Conservation (phyloP, 2,888 invertebrate genomes). For the Diarsia brunnea region DNA sequence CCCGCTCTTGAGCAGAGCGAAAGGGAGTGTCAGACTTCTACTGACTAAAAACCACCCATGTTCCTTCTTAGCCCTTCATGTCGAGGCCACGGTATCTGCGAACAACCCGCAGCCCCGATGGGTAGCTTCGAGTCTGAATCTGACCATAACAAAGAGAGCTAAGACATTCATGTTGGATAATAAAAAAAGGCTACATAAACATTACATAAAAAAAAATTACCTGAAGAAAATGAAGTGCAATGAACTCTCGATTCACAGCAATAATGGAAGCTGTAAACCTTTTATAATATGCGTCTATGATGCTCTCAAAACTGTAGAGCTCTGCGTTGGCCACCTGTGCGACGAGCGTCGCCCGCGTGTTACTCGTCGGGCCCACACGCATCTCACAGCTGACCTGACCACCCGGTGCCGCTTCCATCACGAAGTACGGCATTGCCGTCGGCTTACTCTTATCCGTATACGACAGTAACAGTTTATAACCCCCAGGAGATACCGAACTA, state of each 20-base stretch:
- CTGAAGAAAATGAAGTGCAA: constrained; percentile 87
- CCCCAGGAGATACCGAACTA: constrained; percentile 88
- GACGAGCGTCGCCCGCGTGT: constrained; percentile 83
- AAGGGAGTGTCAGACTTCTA: too few relatives aligned
- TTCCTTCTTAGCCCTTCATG: too few relatives aligned
- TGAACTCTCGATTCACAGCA: constrained; percentile 86
- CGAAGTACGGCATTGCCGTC: constrained; percentile 82
- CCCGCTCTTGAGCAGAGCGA: too few relatives aligned
- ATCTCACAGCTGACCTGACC: constrained; percentile 87
- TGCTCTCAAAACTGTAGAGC: constrained; percentile 86
- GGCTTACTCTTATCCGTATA: constrained; percentile 81
- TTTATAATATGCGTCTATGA: constrained; percentile 84
- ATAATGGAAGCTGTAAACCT: constrained; percentile 84
- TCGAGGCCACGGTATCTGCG: too few relatives aligned
- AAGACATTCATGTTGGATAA: not conserved
- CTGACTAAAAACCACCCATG: too few relatives aligned
- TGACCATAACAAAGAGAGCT: not conserved
- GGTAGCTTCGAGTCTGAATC: not conserved
- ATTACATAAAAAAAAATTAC: constrained; percentile 63
- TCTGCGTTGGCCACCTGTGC: constrained; percentile 85
- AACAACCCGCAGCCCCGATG: too few relatives aligned
- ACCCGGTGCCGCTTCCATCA: constrained; percentile 88
- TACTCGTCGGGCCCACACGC: constrained; percentile 82
- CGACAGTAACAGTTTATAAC: constrained; percentile 84
- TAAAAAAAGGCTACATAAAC: not conserved